Base-by-base conservation (phyloP, 1,140 invertebrate genomes). In the Drosophila guanche region DNA sequence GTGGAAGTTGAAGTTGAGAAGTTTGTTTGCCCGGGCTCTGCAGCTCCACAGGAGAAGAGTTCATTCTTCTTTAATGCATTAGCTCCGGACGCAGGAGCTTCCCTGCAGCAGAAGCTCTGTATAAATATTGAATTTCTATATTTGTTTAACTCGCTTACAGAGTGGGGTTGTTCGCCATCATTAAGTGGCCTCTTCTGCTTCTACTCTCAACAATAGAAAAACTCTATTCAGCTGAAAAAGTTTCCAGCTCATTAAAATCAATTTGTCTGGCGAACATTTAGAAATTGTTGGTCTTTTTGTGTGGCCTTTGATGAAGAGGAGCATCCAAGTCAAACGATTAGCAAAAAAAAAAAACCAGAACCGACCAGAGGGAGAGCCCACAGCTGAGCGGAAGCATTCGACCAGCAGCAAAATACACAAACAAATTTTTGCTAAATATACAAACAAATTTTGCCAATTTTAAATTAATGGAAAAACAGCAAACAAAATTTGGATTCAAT, bases 401-500 rank as follows among this genome's bases (percentile, higher is more conserved):
- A 59, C 22, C 27, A 57, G 59, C 53, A 52, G 37, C 22, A 42
- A 20, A 14, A 63, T 10, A 23, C 8, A 40, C 25, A 52, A 23
- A 43, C 10, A 43, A 23, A 12, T 33, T 33, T 33, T 10, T 33
- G 8, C 29, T 33, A 54, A 73, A 73, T 73, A 73, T 71, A 66
- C 58, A 71, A 77, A 63, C 41, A 37, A 37, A 66, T 53, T 63
- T 65, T 56, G 71, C 54, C 53, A 58, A 65, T 78, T 79, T 79
- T 27, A 72, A 77, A 67, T 72, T 57, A 72, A 66, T 61, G 51
- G 48, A 14, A 22, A 56, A 40, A 53, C 37, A 40, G 52, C 76
- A 56, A 51, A 47, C 43, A 58, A 47, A 79, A 52, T 76, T 62
- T 76, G 85, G 55, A 85, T 63, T 85, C 71, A 85, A 73, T 68